Conservation (phyloP, 2,888 invertebrate genomes). For the Abrostola tripartita region DNA sequence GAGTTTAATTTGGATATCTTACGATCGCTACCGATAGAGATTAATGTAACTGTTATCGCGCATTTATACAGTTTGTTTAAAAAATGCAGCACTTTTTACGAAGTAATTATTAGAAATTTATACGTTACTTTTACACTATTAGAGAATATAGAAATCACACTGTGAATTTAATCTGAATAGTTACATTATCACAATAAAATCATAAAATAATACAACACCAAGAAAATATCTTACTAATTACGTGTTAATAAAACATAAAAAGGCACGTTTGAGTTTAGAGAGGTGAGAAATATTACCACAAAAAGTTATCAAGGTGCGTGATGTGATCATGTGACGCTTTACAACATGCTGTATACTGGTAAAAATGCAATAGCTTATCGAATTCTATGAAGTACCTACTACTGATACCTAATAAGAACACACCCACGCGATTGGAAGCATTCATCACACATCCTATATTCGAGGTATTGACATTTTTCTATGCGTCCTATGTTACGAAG, state of each 20-base stretch:
- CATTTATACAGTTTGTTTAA: neutral
- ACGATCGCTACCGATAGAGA: constrained; percentile 53
- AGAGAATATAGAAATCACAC: neutral
- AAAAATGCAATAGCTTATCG: neutral
- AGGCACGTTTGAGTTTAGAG: neutral
- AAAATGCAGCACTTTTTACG: neutral
- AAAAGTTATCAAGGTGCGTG: neutral
- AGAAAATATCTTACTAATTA: neutral
- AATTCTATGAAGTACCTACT: neutral
- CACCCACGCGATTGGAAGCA: neutral
- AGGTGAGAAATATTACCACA: neutral
- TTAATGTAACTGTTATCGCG: constrained; percentile 31
- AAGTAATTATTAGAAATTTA: neutral
- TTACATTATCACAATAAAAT: neutral
- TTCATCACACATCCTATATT: neutral
- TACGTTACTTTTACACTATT: neutral
- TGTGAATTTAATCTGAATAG: neutral
- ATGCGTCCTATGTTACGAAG: neutral
- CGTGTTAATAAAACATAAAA: neutral
- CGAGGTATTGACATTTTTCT: neutral
- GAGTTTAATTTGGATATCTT: constrained; percentile 49
- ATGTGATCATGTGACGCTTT: neutral
- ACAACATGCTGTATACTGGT: constrained; percentile 8
- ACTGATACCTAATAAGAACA: neutral
- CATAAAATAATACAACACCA: neutral